Base-by-base conservation (phyloP, 30 jellyfish, hydroid and myxozoan genomes). In the Sanderia malayensis region DNA sequence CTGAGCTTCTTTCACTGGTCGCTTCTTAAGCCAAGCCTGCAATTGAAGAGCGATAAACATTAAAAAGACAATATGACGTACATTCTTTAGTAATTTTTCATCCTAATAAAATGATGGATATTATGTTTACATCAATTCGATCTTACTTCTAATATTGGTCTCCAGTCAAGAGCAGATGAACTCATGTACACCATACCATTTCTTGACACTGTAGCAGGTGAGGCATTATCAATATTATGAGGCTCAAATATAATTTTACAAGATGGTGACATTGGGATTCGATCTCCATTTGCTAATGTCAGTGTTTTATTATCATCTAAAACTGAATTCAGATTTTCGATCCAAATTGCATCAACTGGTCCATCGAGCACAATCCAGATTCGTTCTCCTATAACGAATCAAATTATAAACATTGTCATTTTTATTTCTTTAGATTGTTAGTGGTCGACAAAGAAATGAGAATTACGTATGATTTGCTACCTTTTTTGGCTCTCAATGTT, bases 181-280 rank as follows among this genome's bases (percentile, higher is more conserved):
- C 95, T 85, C 95, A 85, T 85, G 84, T 85, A 85, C 2, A 85
- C 95, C 95, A 85, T 85, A 45, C 95, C 95, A 61, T 85, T 85
- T 31, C 95, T 73, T 23, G 95, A 85, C 1, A 85, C 95, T 33
- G 95, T 85, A 22, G 95, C 95, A 11, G 95, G 95, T 41, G 95
- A 85, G 15, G 95, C 95, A 76, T 85, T 85, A 79, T 85, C 95
- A 41, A 85, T 85, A 79, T 85, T 85, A 62, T 85, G 95, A 11
- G 95, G 95, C 46, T 85, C 95, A 76, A 85, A 85, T 20, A 85
- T 67, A 31, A 85, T 79, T 68, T 85, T 85, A 32, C 95, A 85
- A 73, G 33, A 85, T 1, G 95, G 95, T 1, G 95, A 85, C 95
- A 85, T 85, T 7, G 95, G 95, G 9, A 85, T 85, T 15, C 95